Percentiles rank a stretch among this genome's conserved stretches.
Conservation (phyloP, 2,113 vertebrate species). For the Paraplagusia blochii region DNA sequence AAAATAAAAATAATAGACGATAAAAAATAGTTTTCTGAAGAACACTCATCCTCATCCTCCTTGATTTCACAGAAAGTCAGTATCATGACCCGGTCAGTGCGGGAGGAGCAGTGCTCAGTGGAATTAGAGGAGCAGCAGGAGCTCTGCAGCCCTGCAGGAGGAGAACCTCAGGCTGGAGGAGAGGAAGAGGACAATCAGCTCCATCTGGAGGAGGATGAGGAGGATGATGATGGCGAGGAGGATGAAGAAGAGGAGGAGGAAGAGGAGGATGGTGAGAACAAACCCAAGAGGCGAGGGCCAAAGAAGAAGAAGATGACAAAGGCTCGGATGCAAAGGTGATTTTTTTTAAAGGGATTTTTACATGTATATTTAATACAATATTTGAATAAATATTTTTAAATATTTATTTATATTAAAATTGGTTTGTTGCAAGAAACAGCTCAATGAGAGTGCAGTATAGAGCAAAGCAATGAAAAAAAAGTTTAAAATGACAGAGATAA, state of each 20-base stretch:
- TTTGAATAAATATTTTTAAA: no score
- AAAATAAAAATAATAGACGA: no score
- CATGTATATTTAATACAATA: background rate
- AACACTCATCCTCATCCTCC: background rate
- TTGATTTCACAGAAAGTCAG: slow-evolving; percentile 60
- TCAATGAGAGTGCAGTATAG: no score
- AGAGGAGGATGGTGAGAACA: slow-evolving; percentile 89
- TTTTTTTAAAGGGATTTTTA: background rate
- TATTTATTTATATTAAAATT: no score
- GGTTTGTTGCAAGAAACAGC: no score
- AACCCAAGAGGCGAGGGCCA: slow-evolving; percentile 92
- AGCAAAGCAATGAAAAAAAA: no score
- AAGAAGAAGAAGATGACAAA: slow-evolving; percentile 99
- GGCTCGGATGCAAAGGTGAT: slow-evolving; percentile 86
- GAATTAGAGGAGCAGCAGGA: slow-evolving; percentile 59
- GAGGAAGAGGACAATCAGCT: slow-evolving; percentile 21
- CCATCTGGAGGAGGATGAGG: slow-evolving; percentile 54
- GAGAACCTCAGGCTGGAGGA: slow-evolving; percentile 77
- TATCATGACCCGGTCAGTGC: slow-evolving; percentile 93
- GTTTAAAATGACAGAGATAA: no score
- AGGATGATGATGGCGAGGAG: slow-evolving; percentile 83
- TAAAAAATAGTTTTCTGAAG: background rate
- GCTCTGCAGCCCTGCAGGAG: slow-evolving; percentile 79
- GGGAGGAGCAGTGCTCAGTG: slow-evolving; percentile 74
- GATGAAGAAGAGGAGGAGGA: slow-evolving; percentile 84